Conservation (phyloP, 2,113 vertebrate genomes). For the Ovis canadensis region DNA sequence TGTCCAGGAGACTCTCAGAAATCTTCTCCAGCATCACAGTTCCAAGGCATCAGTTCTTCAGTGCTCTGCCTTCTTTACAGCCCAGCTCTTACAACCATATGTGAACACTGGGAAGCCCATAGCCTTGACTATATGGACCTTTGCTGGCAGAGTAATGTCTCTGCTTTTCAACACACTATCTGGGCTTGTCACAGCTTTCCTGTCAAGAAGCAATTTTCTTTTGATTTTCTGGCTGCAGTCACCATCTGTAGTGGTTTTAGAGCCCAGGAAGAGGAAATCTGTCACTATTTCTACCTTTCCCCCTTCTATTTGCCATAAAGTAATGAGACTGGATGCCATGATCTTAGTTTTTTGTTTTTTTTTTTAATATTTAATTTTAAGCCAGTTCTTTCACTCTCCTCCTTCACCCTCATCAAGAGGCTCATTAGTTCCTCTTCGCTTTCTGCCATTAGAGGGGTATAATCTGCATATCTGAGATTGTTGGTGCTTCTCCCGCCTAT, state of each 20-base stretch:
- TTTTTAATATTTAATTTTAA: not conserved
- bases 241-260: not conserved
- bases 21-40: not conserved
- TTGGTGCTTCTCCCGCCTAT: not conserved
- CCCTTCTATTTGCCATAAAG: not conserved
- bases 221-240: not conserved
- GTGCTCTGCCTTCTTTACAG: not conserved
- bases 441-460: not conserved
- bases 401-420: not conserved
- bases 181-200: not conserved
- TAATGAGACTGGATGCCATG: not conserved
- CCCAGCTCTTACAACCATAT: not conserved
- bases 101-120: not conserved
- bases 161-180: not conserved
- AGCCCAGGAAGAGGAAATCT: not conserved
- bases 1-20: not conserved
- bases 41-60: not conserved
- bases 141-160: not conserved
- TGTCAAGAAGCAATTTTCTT: not conserved
- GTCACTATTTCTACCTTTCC: not conserved
- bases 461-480: not conserved
- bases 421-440: not conserved
- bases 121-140: not conserved
- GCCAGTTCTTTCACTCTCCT: not conserved
- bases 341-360: not conserved